Conservation (phyloP, 2,113 vertebrate species). For the Nettapus auritus region DNA sequence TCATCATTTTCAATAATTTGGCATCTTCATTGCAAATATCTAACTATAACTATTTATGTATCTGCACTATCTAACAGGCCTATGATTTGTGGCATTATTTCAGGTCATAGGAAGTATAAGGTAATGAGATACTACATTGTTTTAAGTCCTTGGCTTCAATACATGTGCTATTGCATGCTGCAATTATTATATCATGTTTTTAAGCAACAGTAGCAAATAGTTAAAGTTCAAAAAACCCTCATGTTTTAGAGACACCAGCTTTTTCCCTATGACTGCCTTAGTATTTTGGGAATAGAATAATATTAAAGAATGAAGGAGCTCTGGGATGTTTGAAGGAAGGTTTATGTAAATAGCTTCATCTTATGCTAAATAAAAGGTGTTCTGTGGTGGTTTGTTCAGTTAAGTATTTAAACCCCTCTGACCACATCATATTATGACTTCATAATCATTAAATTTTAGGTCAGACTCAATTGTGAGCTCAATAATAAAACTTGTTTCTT, state of each 20-base stretch:
- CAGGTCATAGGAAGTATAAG: background rate
- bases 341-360: background rate
- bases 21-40: background rate
- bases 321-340: background rate
- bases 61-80: background rate
- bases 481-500: constrained; percentile 36
- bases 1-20: background rate
- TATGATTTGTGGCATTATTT: background rate
- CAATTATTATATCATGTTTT: background rate
- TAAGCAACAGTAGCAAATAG: background rate
- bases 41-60: too few species aligned
- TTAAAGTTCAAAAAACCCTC: background rate
- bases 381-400: background rate
- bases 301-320: background rate
- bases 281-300: constrained; percentile 5
- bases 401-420: background rate
- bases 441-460: constrained; percentile 38
- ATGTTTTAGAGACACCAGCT: background rate
- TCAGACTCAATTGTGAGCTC: background rate
- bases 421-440: constrained; percentile 3
- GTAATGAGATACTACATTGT: background rate
- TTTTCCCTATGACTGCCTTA: background rate
- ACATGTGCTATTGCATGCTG: background rate
- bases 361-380: background rate
- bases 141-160: background rate